Base-by-base conservation (phyloP, 1,140 invertebrate species). In the Sycophila sp. region DNA sequence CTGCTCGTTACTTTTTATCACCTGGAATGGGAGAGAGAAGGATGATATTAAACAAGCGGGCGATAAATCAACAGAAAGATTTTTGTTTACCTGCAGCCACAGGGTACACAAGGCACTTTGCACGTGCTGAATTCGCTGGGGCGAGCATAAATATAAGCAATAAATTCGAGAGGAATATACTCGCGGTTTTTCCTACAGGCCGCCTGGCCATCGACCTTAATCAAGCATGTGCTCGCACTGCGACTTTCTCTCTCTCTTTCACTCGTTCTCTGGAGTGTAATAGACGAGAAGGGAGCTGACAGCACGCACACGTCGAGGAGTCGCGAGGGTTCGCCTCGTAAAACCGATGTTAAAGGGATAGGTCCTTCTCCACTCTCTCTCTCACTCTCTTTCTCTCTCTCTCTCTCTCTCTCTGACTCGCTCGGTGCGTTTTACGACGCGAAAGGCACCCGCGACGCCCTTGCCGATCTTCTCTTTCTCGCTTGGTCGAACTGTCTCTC, bases 271-370 rank as follows among this genome's bases (percentile, higher is more conserved):
- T 45, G 17, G 42, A 7, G 22, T n/a, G n/a, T n/a, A n/a, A n/a
- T n/a, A n/a, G n/a, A n/a, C 10, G n/a, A 10, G 32, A 13, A 59
- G n/a, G n/a, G n/a, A n/a, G n/a, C n/a, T n/a, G n/a, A n/a, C n/a
- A n/a, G n/a, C 24, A 59, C 17, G 22, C 15, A 53, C 28, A 63
- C 42, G 26, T 28, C 38, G 40, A 34, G 4, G 26, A 19, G 40
- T 8, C 15, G 10, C 30, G 10, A 13, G 17, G n/a, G 19, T 19
- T 32, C 53, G 34, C 6, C 24, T 64, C 66, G 56, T 75, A 77
- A 76, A 73, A 75, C 32, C 38, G 62, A 64, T 47, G 45, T 72
- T 74, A 56, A 74, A 47, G 49, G 34, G 40, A 28, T 68, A 42
- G 15, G 13, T 30, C n/a, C n/a, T n/a, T n/a, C n/a, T n/a, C n/a